Evolutionary conservation across 1,140 invertebrate species (phyloP).

Genomic region (Choristoneura fumiferana): DNA sequence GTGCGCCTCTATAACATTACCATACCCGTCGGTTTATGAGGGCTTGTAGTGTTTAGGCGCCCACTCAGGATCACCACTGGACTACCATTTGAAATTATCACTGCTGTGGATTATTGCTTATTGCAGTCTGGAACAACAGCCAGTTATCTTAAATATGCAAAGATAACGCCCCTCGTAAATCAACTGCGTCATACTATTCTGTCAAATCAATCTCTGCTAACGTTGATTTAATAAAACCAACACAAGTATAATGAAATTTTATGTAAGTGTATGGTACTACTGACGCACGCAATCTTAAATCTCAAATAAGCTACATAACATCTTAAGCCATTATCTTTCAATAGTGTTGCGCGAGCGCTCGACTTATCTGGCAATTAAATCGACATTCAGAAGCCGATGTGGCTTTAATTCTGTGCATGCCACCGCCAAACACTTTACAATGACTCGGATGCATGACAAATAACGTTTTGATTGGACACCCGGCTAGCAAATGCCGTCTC

Average conservation of each 20-base stretch:
- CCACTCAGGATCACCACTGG: slow-evolving; percentile 50
- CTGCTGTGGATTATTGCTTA: slow-evolving; percentile 64
- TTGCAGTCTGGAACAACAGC: slow-evolving; percentile 47
- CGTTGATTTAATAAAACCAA: slow-evolving; percentile 14
- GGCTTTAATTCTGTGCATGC: slow-evolving; percentile 64
- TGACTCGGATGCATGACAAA: slow-evolving; percentile 73
- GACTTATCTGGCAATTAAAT: slow-evolving; percentile 76
- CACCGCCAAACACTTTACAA: slow-evolving; percentile 66
- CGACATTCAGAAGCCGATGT: slow-evolving; percentile 74
- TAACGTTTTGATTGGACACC: slow-evolving; percentile 73
- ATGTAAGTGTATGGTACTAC: slow-evolving; percentile 24
- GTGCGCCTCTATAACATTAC: slow-evolving; percentile 55
- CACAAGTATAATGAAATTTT: slow-evolving; percentile 13
- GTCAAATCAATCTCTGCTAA: slow-evolving; percentile 11
- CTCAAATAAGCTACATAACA: slow-evolving; percentile 64
- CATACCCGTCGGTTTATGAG: slow-evolving; percentile 71
- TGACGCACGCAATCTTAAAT: slow-evolving; percentile 43
- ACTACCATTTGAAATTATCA: slow-evolving; percentile 68
- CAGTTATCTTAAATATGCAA: slow-evolving; percentile 42
- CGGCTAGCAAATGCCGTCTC: slow-evolving; percentile 31
- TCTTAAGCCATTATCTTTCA: slow-evolving; percentile 70
- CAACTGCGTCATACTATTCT: not conserved
- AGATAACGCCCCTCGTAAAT: slow-evolving; percentile 32
- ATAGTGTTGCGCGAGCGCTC: slow-evolving; percentile 57
- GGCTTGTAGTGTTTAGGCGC: slow-evolving; percentile 69